Conservation (phyloP, 2,888 invertebrate species). For the Romanomermis culicivorax region DNA sequence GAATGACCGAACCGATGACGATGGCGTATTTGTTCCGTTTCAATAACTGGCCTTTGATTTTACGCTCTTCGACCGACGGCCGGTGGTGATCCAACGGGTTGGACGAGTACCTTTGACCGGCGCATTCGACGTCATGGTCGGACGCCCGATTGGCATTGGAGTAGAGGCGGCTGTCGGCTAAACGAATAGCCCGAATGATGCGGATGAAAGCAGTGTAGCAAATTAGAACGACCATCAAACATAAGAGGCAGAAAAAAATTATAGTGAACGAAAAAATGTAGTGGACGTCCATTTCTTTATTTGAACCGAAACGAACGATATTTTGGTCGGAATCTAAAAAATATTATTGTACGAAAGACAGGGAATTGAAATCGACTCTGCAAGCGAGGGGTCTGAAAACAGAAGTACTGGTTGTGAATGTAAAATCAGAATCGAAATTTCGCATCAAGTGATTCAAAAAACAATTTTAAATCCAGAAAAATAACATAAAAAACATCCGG, state of each 20-base stretch:
- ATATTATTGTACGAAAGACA: not conserved
- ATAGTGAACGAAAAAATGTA: conserved; percentile 3
- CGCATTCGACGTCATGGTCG: not conserved
- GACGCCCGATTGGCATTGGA: not conserved
- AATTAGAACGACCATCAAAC: conserved; percentile 16
- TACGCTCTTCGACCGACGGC: not conserved
- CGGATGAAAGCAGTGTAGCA: conserved; percentile 16
- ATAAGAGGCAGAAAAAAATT: conserved; percentile 16
- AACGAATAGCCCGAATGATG: conserved; percentile 14
- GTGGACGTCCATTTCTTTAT: not conserved
- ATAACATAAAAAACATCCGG: no score
- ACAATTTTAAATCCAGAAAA: no score
- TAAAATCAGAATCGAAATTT: no score
- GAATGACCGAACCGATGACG: conserved; percentile 20
- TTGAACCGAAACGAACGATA: not conserved
- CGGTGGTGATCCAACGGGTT: not conserved
- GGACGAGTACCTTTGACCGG: not conserved
- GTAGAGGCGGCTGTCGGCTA: conserved; percentile 11
- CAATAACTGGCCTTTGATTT: conserved; percentile 1
- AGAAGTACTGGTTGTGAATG: no score
- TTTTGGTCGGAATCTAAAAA: not conserved
- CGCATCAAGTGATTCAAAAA: no score
- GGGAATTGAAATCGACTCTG: no score
- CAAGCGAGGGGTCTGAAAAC: no score
- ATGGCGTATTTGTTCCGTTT: conserved; percentile 18